phyloP scores from a whole-genome alignment of 2,888 invertebrate genomes.

The Augochlorella aurata region DNA sequence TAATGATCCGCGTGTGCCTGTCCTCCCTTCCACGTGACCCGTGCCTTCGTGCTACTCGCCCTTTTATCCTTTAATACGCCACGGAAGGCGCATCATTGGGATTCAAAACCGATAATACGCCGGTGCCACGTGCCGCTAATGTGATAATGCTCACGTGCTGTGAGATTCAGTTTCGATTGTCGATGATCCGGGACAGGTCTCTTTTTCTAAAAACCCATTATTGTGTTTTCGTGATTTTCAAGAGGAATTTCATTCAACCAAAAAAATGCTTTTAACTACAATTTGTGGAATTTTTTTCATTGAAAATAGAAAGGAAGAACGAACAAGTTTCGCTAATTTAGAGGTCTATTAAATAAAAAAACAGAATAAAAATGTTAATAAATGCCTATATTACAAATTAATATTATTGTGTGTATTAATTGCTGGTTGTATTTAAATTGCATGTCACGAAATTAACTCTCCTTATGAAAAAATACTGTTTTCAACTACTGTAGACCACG shows the following conservation, averaged over 20 bases:
- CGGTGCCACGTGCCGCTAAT: slow-evolving; percentile 63
- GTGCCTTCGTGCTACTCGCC: slow-evolving; percentile 31
- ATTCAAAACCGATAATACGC: slow-evolving; percentile 54
- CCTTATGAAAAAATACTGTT: no score
- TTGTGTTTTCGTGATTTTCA: neutral
- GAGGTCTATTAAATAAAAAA: no score
- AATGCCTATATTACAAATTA: no score
- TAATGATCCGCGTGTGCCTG: slow-evolving; percentile 66
- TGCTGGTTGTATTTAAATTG: no score
- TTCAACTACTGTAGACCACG: no score
- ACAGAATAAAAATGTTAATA: no score
- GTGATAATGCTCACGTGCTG: slow-evolving; percentile 52
- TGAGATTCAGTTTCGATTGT: slow-evolving; percentile 19
- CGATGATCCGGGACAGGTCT: neutral
- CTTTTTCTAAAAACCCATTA: neutral
- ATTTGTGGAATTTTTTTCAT: no score
- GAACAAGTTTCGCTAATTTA: no score
- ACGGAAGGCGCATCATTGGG: slow-evolving; percentile 40
- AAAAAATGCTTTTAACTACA: no score
- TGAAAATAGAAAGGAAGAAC: no score
- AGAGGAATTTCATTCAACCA: neutral
- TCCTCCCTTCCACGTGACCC: slow-evolving; percentile 57
- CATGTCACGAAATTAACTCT: no score
- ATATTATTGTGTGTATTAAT: no score
- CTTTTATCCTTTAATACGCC: slow-evolving; percentile 54